Percentiles rank a stretch among this genome's conserved stretches.
Conservation (phyloP, 2,113 vertebrate genomes). For the Pollachius pollachius region DNA sequence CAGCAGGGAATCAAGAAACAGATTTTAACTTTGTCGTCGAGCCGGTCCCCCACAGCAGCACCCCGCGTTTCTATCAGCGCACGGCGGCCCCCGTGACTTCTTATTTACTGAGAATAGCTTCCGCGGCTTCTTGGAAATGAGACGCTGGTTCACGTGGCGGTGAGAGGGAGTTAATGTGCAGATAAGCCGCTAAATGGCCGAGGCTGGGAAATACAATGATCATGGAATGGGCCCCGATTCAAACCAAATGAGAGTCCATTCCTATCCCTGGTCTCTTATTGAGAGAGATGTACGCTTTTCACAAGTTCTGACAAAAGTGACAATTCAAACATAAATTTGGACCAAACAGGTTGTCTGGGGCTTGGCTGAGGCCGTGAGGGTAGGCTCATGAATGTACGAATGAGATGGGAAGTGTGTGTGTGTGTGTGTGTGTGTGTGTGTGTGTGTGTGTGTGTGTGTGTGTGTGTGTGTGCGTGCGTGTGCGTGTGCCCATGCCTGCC, state of each 20-base stretch:
- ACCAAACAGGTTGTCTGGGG: slow-evolving; percentile 19
- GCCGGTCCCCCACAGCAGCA: slow-evolving; percentile 5
- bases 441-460: too few relatives aligned
- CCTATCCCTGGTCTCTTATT: slow-evolving; percentile 32
- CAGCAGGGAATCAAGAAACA: neutral
- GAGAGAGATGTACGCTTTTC: neutral
- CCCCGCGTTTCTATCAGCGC: slow-evolving; percentile 15
- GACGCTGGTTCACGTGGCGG: slow-evolving; percentile 31
- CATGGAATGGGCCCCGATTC: slow-evolving; percentile 34
- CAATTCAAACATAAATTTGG: too few relatives aligned
- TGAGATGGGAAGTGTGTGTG: neutral
- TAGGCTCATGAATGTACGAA: slow-evolving; percentile 29
- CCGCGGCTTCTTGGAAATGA: slow-evolving; percentile 24
- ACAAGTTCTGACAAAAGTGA: too few relatives aligned
- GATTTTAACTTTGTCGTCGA: slow-evolving; percentile 7
- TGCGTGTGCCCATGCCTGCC: too few relatives aligned
- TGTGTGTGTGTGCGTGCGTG: too few relatives aligned
- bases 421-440: too few relatives aligned
- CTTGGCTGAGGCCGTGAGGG: slow-evolving; percentile 31
- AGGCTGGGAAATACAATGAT: slow-evolving; percentile 33
- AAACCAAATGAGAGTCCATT: slow-evolving; percentile 53
- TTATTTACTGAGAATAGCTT: slow-evolving; percentile 38
- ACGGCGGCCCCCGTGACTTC: slow-evolving; percentile 13
- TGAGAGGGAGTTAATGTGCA: slow-evolving; percentile 20
- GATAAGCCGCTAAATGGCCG: slow-evolving; percentile 26